phyloP scores from a whole-genome alignment of 2,113 vertebrate species.

The Microcebus griseorufus region DNA sequence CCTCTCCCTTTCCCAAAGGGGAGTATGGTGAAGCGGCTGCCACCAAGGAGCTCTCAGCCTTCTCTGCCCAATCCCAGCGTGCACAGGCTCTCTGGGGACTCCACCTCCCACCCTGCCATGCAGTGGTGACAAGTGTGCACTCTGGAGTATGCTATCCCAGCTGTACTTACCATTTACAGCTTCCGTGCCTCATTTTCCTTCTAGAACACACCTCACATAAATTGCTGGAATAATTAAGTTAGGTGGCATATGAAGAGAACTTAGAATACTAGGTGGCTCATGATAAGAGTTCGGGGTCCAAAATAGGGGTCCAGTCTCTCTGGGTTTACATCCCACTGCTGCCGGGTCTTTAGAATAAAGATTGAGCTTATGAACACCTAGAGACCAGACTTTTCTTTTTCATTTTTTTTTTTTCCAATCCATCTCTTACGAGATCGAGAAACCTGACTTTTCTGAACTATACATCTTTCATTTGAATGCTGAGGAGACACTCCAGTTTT shows the following conservation, averaged over 20 bases:
- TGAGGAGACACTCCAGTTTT: neutral
- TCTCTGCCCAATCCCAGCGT: neutral
- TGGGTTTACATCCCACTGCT: neutral
- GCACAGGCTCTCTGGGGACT: neutral
- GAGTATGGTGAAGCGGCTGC: accelerated
- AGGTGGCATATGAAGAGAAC: neutral
- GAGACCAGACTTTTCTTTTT: neutral
- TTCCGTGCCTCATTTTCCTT: neutral
- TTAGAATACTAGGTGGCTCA: neutral
- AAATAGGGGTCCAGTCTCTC: neutral
- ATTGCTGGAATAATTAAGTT: neutral
- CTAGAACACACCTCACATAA: neutral
- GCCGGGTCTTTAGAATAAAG: neutral
- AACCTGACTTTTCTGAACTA: neutral
- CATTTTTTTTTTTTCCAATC: too few species aligned
- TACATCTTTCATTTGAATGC: neutral
- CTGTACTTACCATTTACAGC: accelerated
- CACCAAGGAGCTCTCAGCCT: neutral
- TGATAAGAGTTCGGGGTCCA: neutral
- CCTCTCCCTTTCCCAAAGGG: too few species aligned
- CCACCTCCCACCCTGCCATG: neutral
- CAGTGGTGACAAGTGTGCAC: accelerated
- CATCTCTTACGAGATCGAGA: too few species aligned
- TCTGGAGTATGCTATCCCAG: neutral
- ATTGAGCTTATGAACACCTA: neutral